Conservation (phyloP, 2,888 invertebrate species). For the Zhengitettix transpicula region DNA sequence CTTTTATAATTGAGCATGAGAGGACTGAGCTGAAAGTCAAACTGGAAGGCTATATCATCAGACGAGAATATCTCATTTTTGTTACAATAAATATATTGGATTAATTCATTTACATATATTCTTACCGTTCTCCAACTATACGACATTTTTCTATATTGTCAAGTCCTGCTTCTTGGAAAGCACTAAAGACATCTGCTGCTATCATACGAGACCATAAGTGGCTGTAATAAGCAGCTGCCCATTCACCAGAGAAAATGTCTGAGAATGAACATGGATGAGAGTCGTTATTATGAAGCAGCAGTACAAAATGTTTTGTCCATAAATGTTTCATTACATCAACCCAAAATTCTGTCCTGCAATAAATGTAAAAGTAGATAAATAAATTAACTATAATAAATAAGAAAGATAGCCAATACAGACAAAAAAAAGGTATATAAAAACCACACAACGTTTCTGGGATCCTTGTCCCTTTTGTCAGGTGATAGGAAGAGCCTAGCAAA, state of each 20-base stretch:
- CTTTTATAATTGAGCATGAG: too few relatives aligned
- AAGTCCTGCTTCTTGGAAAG: slow-evolving; percentile 51
- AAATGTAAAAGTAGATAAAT: background rate
- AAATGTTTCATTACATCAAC: slow-evolving; percentile 53
- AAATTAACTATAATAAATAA: background rate
- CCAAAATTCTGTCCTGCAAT: slow-evolving; percentile 57
- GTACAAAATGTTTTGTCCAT: slow-evolving; percentile 66
- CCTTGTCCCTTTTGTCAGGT: too few relatives aligned
- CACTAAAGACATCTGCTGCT: slow-evolving; percentile 77
- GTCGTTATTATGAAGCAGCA: slow-evolving; percentile 62
- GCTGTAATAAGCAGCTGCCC: slow-evolving; percentile 72
- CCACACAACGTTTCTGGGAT: too few relatives aligned
- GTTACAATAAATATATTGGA: too few relatives aligned
- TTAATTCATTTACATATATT: too few relatives aligned
- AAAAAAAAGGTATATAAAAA: too few relatives aligned
- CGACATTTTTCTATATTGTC: slow-evolving; percentile 19
- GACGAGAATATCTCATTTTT: too few relatives aligned
- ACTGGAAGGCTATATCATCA: too few relatives aligned
- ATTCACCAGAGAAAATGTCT: slow-evolving; percentile 66
- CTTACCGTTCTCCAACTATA: slow-evolving; percentile 17
- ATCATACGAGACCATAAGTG: slow-evolving; percentile 75
- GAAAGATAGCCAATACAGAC: too few relatives aligned
- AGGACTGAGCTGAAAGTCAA: too few relatives aligned
- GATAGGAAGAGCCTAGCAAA: too few relatives aligned
- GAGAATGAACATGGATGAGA: slow-evolving; percentile 73